Evolutionary conservation across 2,797 vertebrate genomes (phyloP).

Genomic region (Anniella stebbinsi): DNA sequence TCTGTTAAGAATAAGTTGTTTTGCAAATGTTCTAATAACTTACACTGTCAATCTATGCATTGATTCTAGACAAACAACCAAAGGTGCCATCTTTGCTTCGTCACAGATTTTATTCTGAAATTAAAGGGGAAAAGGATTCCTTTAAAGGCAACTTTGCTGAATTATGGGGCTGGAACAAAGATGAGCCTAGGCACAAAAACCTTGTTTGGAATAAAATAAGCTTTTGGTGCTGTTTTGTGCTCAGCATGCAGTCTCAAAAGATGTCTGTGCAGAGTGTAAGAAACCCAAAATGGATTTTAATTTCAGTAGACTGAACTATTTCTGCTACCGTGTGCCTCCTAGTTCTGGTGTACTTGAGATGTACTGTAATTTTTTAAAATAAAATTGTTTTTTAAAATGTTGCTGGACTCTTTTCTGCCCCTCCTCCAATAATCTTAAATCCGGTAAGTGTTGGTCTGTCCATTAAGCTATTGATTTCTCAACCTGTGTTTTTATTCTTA

Average conservation of each 20-base stretch:
- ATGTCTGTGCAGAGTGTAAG: neutral
- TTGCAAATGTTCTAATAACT: neutral
- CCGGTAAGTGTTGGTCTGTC: neutral
- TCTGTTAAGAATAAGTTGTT: neutral
- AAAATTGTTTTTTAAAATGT: neutral
- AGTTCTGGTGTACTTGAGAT: neutral
- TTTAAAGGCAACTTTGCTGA: neutral
- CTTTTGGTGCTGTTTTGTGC: constrained; percentile 4
- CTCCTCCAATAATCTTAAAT: neutral
- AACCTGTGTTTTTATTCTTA: neutral
- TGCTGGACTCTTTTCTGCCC: neutral
- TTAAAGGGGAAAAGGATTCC: neutral
- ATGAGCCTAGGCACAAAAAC: neutral
- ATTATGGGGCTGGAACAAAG: neutral
- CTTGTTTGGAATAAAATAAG: neutral
- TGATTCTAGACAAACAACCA: neutral
- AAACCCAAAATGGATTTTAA: neutral
- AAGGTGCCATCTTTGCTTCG: neutral
- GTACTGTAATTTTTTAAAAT: constrained; percentile 12
- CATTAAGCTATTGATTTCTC: neutral
- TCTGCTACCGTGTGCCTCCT: neutral
- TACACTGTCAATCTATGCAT: neutral
- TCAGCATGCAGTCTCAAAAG: neutral
- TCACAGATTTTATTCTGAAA: neutral
- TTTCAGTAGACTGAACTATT: constrained; percentile 9